These are phyloP conservation scores for Microtus oregoni DNA, from an alignment of 2,113 vertebrate species.

Conservation along the genomic window DNA sequence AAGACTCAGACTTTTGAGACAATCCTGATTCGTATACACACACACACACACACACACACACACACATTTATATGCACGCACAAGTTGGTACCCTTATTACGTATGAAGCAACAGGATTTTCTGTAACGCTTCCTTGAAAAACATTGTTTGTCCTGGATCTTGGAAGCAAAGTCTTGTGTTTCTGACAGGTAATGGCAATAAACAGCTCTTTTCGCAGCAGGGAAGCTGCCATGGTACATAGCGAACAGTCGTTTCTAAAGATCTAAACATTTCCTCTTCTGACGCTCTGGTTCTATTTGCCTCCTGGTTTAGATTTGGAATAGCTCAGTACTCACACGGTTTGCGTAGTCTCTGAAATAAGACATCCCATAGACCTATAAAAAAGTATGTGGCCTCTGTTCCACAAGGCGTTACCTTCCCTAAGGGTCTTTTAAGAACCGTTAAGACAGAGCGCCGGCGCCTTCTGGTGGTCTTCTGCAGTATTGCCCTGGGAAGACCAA, in stretches of 20 bases:
- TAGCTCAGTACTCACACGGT: constrained; percentile 56
- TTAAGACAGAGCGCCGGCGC: constrained; percentile 82
- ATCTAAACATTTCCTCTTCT: constrained; percentile 54
- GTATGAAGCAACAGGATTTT: constrained; percentile 36
- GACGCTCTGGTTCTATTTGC: constrained; percentile 50
- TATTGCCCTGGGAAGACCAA: constrained; percentile 56
- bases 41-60: not conserved
- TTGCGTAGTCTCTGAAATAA: constrained; percentile 72
- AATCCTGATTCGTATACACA: not conserved
- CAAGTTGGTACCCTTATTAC: not conserved
- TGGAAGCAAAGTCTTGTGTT: not conserved
- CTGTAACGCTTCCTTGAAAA: constrained; percentile 48
- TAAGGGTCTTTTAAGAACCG: constrained; percentile 49
- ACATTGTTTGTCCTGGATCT: constrained; percentile 41
- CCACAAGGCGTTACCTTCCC: constrained; percentile 30
- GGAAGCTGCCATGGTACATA: not conserved
- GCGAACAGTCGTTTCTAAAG: not conserved
- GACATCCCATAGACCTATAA: constrained; percentile 72
- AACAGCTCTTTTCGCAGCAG: constrained; percentile 46
- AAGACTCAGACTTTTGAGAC: not conserved
- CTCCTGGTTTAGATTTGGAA: constrained; percentile 19
- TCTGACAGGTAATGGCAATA: not conserved
- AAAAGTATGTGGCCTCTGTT: constrained; percentile 47
- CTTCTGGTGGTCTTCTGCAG: constrained; percentile 84
- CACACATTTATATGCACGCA: not conserved